A percentile compares a stretch with the other conserved stretches of the same genome.
Conservation (phyloP, 1,140 invertebrate genomes). For the Neodiprion virginianus region DNA sequence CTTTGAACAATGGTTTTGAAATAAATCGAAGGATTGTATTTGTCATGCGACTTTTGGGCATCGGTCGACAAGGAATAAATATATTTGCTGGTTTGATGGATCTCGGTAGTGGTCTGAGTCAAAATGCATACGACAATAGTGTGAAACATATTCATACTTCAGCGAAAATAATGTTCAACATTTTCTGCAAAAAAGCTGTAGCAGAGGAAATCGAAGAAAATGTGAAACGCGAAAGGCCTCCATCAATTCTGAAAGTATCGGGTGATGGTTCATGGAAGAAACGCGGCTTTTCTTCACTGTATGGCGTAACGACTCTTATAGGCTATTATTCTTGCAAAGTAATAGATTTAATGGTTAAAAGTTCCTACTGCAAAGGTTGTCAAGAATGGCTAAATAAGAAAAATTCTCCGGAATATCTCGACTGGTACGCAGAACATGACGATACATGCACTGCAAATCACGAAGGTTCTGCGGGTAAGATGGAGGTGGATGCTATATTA, state of each 20-base stretch:
- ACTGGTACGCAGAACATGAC: constrained; percentile 2
- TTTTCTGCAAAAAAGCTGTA: constrained; percentile 21
- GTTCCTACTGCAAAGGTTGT: constrained; percentile 22
- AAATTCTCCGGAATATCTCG: not conserved
- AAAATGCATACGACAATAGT: constrained; percentile 24
- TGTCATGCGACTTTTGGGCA: constrained; percentile 31
- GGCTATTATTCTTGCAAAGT: constrained; percentile 32
- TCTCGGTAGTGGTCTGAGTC: constrained; percentile 21
- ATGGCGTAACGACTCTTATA: constrained; percentile 32
- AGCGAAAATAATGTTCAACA: constrained; percentile 25
- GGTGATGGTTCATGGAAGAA: constrained; percentile 37
- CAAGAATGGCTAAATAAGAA: constrained; percentile 18
- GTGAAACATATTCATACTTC: constrained; percentile 14
- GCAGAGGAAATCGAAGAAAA: constrained; percentile 27
- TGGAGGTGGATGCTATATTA: constrained; percentile 26
- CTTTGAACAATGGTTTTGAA: constrained; percentile 30
- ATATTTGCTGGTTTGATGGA: constrained; percentile 32
- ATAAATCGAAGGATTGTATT: constrained; percentile 34
- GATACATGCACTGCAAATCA: not conserved
- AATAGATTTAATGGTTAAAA: constrained; percentile 27
- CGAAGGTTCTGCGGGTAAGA: constrained; percentile 18
- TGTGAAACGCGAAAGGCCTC: constrained; percentile 20
- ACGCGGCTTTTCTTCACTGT: constrained; percentile 33
- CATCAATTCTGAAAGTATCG: constrained; percentile 33
- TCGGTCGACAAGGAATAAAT: constrained; percentile 31